Percentiles rank a stretch among this genome's conserved stretches.
Evolutionary conservation across 2,113 vertebrate species (phyloP).

Genomic region (Scartelaos histophorus): DNA sequence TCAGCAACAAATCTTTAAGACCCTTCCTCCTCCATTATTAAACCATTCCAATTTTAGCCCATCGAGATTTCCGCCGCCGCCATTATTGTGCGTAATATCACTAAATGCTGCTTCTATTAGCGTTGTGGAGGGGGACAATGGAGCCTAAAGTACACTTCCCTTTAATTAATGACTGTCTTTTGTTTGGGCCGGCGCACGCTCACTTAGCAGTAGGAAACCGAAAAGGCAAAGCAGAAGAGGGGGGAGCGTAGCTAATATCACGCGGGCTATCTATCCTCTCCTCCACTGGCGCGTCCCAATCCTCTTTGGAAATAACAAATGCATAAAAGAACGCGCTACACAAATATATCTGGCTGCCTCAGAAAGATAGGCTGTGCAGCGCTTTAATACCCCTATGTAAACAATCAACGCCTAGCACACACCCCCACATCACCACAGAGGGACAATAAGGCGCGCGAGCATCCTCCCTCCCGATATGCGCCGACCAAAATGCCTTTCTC

Average conservation of each 20-base stretch:
- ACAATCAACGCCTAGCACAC: slow-evolving; percentile 77
- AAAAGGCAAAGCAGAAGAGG: slow-evolving; percentile 53
- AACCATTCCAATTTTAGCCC: slow-evolving; percentile 47
- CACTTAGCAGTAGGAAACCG: slow-evolving; percentile 31
- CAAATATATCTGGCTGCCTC: slow-evolving; percentile 78
- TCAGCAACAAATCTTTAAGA: slow-evolving; percentile 17
- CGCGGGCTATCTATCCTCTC: slow-evolving; percentile 75
- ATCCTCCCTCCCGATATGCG: slow-evolving; percentile 73
- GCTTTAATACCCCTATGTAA: slow-evolving; percentile 81
- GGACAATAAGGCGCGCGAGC: slow-evolving; percentile 75
- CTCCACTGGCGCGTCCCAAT: slow-evolving; percentile 76
- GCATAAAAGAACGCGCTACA: slow-evolving; percentile 78
- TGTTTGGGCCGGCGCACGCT: slow-evolving; percentile 55
- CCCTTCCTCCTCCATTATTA: slow-evolving; percentile 22
- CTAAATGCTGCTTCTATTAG: slow-evolving; percentile 55
- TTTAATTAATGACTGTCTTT: slow-evolving; percentile 75
- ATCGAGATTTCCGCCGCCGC: slow-evolving; percentile 51
- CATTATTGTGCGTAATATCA: slow-evolving; percentile 62
- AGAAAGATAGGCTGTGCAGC: slow-evolving; percentile 75
- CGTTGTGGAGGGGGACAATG: slow-evolving; percentile 67
- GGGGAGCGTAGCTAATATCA: slow-evolving; percentile 71
- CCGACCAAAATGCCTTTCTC: slow-evolving; percentile 43
- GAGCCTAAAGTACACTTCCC: slow-evolving; percentile 65
- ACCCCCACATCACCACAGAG: slow-evolving; percentile 75
- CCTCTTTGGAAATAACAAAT: slow-evolving; percentile 82